Evolutionary conservation across 2,113 vertebrate species (phyloP).

Genomic region (Ibidorhyncha struthersii): DNA sequence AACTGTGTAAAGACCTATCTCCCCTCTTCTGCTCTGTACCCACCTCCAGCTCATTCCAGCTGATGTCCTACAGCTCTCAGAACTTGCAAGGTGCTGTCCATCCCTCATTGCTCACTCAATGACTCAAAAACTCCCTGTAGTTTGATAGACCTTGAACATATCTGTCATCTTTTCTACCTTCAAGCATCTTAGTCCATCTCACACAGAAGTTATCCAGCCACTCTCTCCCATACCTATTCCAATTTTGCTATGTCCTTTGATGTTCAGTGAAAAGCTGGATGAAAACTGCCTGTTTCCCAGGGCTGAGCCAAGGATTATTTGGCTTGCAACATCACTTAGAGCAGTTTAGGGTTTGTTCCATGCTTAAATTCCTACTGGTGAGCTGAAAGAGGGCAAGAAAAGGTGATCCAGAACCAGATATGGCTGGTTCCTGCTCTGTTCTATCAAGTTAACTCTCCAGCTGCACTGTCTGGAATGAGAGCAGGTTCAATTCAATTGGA

Average conservation of each 20-base stretch:
- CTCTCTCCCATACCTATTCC: background rate
- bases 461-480: conserved; percentile 2
- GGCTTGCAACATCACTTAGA: background rate
- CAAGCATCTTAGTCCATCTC: background rate
- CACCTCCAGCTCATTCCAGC: background rate
- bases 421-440: background rate
- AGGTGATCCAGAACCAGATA: conserved; percentile 51
- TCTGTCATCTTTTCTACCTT: background rate
- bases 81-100: background rate
- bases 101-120: background rate
- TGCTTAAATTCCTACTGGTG: conserved; percentile 7
- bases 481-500: conserved; percentile 7
- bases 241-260: background rate
- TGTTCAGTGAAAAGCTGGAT: background rate
- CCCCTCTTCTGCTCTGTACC: background rate
- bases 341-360: background rate
- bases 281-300: background rate
- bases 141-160: background rate
- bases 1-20: background rate
- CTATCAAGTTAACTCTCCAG: conserved; percentile 25
- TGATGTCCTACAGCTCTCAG: background rate
- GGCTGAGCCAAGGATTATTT: background rate
- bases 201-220: background rate
- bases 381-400: conserved; percentile 23
- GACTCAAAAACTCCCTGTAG: background rate